Evolutionary conservation across 2,888 invertebrate species (phyloP).

Genomic region (Apoda limacodes): DNA sequence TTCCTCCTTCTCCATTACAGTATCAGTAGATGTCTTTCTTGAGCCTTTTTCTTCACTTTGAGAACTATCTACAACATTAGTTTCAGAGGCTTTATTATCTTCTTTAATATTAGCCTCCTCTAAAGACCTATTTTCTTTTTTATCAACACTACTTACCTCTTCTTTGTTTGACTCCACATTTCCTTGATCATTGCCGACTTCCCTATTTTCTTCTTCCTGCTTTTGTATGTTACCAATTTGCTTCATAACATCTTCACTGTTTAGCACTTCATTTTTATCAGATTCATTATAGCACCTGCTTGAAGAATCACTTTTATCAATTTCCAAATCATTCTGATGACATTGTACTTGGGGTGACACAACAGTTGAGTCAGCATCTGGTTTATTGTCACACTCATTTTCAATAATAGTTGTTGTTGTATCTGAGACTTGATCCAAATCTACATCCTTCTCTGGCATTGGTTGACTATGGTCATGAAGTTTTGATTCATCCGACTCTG

Average conservation of each 20-base stretch:
- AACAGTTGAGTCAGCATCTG: constrained; percentile 27
- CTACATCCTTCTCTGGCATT: constrained; percentile 46
- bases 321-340: constrained; percentile 7
- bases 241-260: constrained; percentile 40
- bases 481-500: constrained; percentile 27
- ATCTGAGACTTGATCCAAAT: constrained; percentile 25
- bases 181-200: constrained; percentile 26
- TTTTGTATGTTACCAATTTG: constrained; percentile 31
- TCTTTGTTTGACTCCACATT: constrained; percentile 16
- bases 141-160: constrained; percentile 58
- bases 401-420: constrained; percentile 16
- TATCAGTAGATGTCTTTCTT: constrained; percentile 24
- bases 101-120: constrained; percentile 29
- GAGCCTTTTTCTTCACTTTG: constrained; percentile 24
- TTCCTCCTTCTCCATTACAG: constrained; percentile 13
- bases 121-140: no score
- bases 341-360: constrained; percentile 26
- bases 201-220: constrained; percentile 22
- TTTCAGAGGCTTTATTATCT: constrained; percentile 45
- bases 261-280: constrained; percentile 50
- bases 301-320: constrained; percentile 10
- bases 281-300: constrained; percentile 33
- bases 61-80: constrained; percentile 53
- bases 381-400: constrained; percentile 20
- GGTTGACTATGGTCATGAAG: no score